Percentiles rank a stretch among this genome's conserved stretches.
Evolutionary conservation across 2,888 invertebrate species (phyloP).

Genomic region (Plagiodera versicolora): DNA sequence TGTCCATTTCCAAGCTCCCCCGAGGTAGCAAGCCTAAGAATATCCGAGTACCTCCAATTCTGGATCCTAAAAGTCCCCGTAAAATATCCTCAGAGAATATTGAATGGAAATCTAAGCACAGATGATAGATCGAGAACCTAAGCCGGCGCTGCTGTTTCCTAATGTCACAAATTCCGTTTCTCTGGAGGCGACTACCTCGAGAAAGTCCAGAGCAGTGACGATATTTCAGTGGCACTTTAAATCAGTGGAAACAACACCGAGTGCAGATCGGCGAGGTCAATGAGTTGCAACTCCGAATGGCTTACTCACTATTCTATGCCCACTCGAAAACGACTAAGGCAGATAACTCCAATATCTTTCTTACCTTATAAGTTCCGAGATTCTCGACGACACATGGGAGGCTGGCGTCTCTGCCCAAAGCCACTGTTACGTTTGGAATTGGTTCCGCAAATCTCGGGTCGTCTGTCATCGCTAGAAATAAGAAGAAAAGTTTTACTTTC

Average conservation of each 20-base stretch:
- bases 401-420: slow-evolving; percentile 85
- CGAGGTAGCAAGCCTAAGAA: no score
- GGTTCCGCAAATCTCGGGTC: slow-evolving; percentile 87
- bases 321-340: background rate
- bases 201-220: background rate
- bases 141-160: background rate
- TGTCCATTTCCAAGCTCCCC: background rate
- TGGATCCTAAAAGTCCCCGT: no score
- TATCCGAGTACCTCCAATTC: no score
- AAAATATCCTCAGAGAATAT: no score
- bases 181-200: no score
- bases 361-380: slow-evolving; percentile 85
- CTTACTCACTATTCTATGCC: background rate
- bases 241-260: background rate
- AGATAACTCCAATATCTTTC: slow-evolving; percentile 22
- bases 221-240: background rate
- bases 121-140: no score
- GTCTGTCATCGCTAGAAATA: slow-evolving; percentile 76
- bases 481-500: slow-evolving; percentile 24
- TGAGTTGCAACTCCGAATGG: background rate
- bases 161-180: background rate
- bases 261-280: background rate
- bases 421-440: slow-evolving; percentile 90
- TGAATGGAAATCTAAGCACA: no score
- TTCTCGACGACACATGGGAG: slow-evolving; percentile 89